These are phyloP conservation scores for Penaeus chinensis DNA, from an alignment of 1,140 invertebrate genomes.

Conservation along the genomic window DNA sequence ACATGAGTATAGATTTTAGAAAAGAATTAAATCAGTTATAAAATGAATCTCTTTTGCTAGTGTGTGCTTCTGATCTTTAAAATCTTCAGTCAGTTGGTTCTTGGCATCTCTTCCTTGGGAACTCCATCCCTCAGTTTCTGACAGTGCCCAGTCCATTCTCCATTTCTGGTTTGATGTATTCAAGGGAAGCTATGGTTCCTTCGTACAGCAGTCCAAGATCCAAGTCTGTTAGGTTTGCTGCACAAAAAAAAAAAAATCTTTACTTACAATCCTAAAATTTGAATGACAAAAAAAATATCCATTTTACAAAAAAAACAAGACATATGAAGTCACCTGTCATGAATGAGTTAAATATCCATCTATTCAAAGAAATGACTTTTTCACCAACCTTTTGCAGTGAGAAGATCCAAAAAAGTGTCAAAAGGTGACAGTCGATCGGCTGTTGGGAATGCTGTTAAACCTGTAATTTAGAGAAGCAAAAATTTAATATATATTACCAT, in stretches of 20 bases:
- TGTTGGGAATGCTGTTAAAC: constrained; percentile 79
- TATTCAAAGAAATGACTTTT: background rate
- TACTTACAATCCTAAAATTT: background rate
- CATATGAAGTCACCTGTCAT: background rate
- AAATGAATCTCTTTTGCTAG: no score
- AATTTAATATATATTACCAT: no score
- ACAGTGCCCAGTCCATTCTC: constrained; percentile 3
- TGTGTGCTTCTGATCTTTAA: background rate
- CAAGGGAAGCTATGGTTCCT: constrained; percentile 65
- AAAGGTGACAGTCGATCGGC: constrained; percentile 79
- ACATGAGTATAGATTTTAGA: no score
- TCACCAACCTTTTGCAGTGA: constrained; percentile 80
- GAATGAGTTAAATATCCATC: background rate
- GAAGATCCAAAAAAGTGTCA: constrained; percentile 84
- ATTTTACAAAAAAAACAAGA: background rate
- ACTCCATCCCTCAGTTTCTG: background rate
- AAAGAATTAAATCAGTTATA: no score
- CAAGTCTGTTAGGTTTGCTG: constrained; percentile 64
- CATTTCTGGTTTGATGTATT: constrained; percentile 47
- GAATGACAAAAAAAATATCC: no score
- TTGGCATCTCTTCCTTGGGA: background rate
- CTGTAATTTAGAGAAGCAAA: constrained; percentile 63
- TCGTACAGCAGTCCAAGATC: constrained; percentile 65
- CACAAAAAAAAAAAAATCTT: constrained; percentile 13
- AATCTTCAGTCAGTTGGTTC: background rate